Evolutionary conservation across 1,140 invertebrate species (phyloP), one percentile per base, ranked within the genome.

Genomic region (Neoseiulus cucumeris): DNA sequence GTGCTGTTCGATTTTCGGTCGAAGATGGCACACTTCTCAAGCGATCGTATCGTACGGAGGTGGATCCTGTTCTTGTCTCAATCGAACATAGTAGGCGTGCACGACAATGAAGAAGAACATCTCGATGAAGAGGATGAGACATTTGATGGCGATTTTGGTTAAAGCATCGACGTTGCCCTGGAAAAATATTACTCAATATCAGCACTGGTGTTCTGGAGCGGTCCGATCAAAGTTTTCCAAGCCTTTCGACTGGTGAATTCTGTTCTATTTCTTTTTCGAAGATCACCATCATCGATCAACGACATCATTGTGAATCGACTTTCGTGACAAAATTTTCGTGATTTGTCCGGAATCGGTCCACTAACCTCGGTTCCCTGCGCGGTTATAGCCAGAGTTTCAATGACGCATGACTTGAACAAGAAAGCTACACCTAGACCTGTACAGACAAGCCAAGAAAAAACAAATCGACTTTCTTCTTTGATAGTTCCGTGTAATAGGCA

Each of bases 81-180:
- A 33, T 5, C 51, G 14, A 14, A 59, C 51, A 20, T 59, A 59
- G 51, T 29, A 59, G 25, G 51, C 51, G 33, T 59, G 51, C 22
- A 59, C 51, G 22, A 59, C 51, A 2, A 59, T 59, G 22, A 59
- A 59, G 51, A 59, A 59, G 22, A 59, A 59, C 51, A 59, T 59
- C 22, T 59, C 51, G 51, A 59, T 33, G 51, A 59, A 59, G 33
- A 59, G 51, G 25, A 59, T 59, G 14, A 59, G 51, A 25, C 51
- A 59, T 25, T 59, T 59, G 33, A 59, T 25, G 14, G 51, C 51
- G 14, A 25, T 59, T 25, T 59, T 59, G 25, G 51, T 59, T 5
- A 59, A 33, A 17, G 51, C 51, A 6, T 59, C 51, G 51, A 25
- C 22, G 17, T 59, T 59, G 25, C 51, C 51, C 51, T 59, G 51